Conservation (phyloP, 2,113 vertebrate species). For the Sturnira hondurensis region DNA sequence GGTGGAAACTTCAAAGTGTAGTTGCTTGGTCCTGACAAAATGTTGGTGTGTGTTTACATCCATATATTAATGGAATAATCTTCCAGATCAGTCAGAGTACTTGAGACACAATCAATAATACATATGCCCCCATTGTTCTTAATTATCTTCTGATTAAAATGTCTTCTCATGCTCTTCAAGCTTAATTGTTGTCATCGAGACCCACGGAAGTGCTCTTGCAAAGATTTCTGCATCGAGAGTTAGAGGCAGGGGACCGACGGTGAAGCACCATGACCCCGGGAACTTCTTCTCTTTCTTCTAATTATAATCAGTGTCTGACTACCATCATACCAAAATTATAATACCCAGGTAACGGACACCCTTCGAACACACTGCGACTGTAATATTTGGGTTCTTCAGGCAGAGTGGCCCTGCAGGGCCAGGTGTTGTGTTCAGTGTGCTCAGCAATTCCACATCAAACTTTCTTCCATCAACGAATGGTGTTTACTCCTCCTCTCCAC, state of each 20-base stretch:
- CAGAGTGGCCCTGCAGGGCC: background rate
- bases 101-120: conserved; percentile 72
- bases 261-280: conserved; percentile 45
- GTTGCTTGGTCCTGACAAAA: conserved; percentile 64
- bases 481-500: background rate
- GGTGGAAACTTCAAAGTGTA: conserved; percentile 46
- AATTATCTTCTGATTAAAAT: conserved; percentile 78
- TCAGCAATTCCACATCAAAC: background rate
- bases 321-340: conserved; percentile 13
- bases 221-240: conserved; percentile 49
- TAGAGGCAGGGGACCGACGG: conserved; percentile 62
- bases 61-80: conserved; percentile 73
- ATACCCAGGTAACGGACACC: conserved; percentile 42
- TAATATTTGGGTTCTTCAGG: conserved; percentile 43
- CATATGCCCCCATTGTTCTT: conserved; percentile 73
- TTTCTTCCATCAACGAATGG: background rate
- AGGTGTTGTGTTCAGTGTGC: background rate
- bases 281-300: conserved; percentile 44
- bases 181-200: conserved; percentile 74
- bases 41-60: conserved; percentile 72
- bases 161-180: conserved; percentile 73
- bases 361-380: conserved; percentile 17
- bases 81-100: conserved; percentile 66
- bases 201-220: conserved; percentile 62
- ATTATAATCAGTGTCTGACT: conserved; percentile 69